Base-by-base conservation (phyloP, 2,797 vertebrate species). In the Triplophysa bombifrons region DNA sequence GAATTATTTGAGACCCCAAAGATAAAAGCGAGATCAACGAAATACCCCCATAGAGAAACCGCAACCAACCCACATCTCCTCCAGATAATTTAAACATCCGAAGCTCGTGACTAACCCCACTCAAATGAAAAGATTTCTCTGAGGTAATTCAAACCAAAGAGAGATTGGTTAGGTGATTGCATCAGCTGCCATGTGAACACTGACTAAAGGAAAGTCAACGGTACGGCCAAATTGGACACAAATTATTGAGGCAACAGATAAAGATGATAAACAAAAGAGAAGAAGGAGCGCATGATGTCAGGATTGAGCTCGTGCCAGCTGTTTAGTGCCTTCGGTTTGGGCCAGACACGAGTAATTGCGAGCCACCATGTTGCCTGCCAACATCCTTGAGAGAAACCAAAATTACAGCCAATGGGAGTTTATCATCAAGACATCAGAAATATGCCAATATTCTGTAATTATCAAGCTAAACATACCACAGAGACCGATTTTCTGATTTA, bases 291-390 rank as follows among this genome's bases (percentile, higher is more conserved):
- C 92, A 96, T 99, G 97, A 97, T 95, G 96, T 96, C 95, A 97
- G 94, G 90, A 91, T 96, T 95, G 94, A 96, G 92, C 90, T 90
- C 84, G 84, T 92, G 96, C 96, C 97, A 98, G 94, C 89, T 90
- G 93, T 93, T 94, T 93, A 94, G 93, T 93, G 93, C 93, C 92
- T 91, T 89, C 90, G 90, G 89, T 93, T 92, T 88, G 84, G 89
- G 94, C 94, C 94, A 95, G 93, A 92, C 90, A 89, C 84, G 93
- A 95, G 93, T 95, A 95, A 95, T 94, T 91, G 92, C 89, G 85
- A 78, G 84, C 88, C 89, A 92, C 87, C 85, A 86, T 74, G 53
- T 88, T 88, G 90, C 87, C 76, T 86, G 80, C 90, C 90, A 90
- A 91, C 90, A 89, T 87, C 76, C 79, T 89, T 89, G 87, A 87